Evolutionary conservation across 2,888 invertebrate species (phyloP).

Genomic region (Euphydryas editha): DNA sequence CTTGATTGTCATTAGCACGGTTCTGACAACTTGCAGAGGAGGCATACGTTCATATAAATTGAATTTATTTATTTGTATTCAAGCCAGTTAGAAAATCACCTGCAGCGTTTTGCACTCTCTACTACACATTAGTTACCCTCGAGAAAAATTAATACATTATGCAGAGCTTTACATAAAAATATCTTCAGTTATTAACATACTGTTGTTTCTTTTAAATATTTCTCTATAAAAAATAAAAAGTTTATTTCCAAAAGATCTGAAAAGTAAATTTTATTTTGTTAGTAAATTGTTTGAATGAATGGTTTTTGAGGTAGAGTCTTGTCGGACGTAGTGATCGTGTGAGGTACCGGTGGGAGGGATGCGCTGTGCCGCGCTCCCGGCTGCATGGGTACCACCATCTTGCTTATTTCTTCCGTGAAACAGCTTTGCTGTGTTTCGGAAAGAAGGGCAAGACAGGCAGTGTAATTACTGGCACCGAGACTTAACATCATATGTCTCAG

Average conservation of each 20-base stretch:
- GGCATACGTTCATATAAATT: constrained; percentile 19
- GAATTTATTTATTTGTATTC: constrained; percentile 22
- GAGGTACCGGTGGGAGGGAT: too few relatives aligned
- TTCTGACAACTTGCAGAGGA: constrained; percentile 16
- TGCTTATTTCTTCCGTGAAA: too few relatives aligned
- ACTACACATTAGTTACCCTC: background rate
- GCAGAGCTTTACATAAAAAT: background rate
- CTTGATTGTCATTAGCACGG: constrained; percentile 30
- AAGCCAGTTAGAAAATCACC: constrained; percentile 22
- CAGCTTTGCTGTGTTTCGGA: too few relatives aligned
- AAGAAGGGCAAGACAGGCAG: too few relatives aligned
- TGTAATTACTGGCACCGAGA: too few relatives aligned
- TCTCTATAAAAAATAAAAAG: background rate
- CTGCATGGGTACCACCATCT: too few relatives aligned
- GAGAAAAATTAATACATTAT: background rate
- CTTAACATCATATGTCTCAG: too few relatives aligned
- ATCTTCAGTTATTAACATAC: background rate
- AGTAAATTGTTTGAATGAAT: background rate
- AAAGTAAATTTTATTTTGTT: constrained; percentile 4
- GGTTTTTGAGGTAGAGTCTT: background rate
- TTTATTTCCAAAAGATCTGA: background rate
- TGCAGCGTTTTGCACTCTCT: constrained; percentile 26
- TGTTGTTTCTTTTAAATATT: background rate
- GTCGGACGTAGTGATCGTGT: background rate
- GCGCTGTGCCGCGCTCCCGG: too few relatives aligned